Base-by-base conservation (phyloP, 2,888 invertebrate genomes). In the Drosophila monieri region DNA sequence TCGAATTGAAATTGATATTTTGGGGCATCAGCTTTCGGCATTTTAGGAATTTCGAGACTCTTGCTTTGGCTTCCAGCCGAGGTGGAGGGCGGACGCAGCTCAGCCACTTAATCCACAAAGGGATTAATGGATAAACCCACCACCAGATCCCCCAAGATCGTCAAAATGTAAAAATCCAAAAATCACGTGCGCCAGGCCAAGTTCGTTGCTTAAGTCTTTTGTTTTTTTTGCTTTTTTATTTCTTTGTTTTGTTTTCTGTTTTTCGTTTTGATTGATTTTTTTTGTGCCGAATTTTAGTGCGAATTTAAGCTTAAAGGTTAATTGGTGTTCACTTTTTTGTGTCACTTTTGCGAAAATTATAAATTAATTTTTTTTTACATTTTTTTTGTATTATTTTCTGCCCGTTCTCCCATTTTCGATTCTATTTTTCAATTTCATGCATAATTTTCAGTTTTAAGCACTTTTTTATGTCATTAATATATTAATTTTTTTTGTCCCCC, bases 131-230 rank as follows among this genome's bases (percentile, higher is more conserved):
- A 49, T 49, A 27, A 6, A n/a, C 27, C n/a, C 52, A 30, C 10
- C 12, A 32, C 15, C 37, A 14, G 37, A 14, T 37, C 14, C 8
- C n/a, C 12, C 12, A 3, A 5, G 5, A 5, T 1, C 3, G 4
- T 0, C 10, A 0, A 0, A n/a, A n/a, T n/a, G n/a, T n/a, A n/a
- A n/a, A 32, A 12, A 12, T 5, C n/a, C 37, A 15, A 30, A 51
- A 23, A 57, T 37, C 56, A 56, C 56, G 56, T 48, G 56, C 37
- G 48, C 53, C 48, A 30, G 39, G 46, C 37, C 32, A 73, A 78
- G 89, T 89, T 85, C 68, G 88, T 78, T 88, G 78, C 88, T 73
- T 77, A 81, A 88, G 80, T 88, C 89, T 85, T 85, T 79, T 66
- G 84, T 57, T 73, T 69, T 58, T 58, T 23, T 23, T 23, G 21